Conservation (phyloP, 1,140 invertebrate genomes). For the Aphelinus atriplicis region DNA sequence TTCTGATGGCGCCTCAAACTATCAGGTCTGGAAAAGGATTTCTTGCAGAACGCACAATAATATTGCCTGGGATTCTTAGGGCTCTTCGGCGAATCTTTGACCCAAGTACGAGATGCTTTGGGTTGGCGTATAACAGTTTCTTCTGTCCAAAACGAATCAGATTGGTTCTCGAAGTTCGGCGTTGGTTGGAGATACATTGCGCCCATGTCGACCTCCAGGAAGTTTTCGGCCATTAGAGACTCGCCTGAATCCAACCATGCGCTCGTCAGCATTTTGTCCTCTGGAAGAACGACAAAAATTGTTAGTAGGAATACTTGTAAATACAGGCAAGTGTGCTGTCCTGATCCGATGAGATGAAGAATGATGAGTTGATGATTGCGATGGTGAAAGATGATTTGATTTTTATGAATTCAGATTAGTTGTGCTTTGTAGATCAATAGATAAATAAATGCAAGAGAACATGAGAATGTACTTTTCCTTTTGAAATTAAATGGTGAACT, state of each 20-base stretch:
- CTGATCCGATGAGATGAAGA: too few species aligned
- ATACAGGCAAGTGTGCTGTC: too few species aligned
- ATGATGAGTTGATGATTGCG: too few species aligned
- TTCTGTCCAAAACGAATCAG: not conserved
- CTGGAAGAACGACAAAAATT: not conserved
- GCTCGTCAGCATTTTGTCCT: slow-evolving; percentile 26
- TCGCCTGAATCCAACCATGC: not conserved
- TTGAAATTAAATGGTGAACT: too few species aligned
- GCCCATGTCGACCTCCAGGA: slow-evolving; percentile 10
- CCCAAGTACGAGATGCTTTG: not conserved
- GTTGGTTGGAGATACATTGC: slow-evolving; percentile 12
- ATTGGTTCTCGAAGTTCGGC: not conserved
- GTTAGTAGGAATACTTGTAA: too few species aligned
- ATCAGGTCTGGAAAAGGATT: slow-evolving; percentile 18
- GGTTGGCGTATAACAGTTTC: not conserved
- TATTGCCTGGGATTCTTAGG: not conserved
- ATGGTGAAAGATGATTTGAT: too few species aligned
- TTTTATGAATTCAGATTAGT: too few species aligned
- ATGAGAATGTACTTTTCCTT: too few species aligned
- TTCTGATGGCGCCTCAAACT: slow-evolving; percentile 19
- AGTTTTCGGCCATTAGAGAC: slow-evolving; percentile 6
- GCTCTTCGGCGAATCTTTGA: not conserved
- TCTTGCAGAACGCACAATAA: slow-evolving; percentile 1
- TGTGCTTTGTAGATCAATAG: too few species aligned
- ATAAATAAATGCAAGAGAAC: too few species aligned